Evolutionary conservation across 2,113 vertebrate species (phyloP).

Genomic region (Anseranas semipalmata): DNA sequence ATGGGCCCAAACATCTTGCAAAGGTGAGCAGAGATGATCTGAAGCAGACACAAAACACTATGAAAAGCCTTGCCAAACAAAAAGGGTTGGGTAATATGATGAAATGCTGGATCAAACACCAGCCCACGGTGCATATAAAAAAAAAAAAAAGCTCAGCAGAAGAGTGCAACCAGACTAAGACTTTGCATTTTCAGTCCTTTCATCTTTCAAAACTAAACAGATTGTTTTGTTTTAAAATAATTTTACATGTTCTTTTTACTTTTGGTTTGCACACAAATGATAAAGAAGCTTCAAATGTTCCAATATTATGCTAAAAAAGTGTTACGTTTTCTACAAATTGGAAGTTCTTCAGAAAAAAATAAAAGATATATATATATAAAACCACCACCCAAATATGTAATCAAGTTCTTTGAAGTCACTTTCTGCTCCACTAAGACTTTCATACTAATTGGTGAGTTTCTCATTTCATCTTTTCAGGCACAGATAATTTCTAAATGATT

Average conservation of each 20-base stretch:
- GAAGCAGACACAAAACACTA: not conserved
- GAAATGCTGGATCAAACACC: not conserved
- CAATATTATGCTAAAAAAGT: not conserved
- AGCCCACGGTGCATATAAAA: not conserved
- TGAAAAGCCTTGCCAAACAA: not conserved
- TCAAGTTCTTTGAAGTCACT: slow-evolving; percentile 39
- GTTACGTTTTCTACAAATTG: not conserved
- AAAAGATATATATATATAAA: not conserved
- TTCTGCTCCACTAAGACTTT: slow-evolving; percentile 18
- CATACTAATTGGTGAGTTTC: slow-evolving; percentile 16
- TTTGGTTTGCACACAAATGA: not conserved
- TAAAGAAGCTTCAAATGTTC: not conserved
- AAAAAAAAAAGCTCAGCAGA: not conserved
- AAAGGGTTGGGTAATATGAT: not conserved
- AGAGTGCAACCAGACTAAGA: not conserved
- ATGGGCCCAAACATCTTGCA: not conserved
- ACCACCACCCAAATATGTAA: not conserved
- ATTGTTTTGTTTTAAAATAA: not conserved
- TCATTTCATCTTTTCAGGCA: slow-evolving; percentile 43
- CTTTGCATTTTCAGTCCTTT: not conserved
- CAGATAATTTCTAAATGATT: slow-evolving; percentile 14
- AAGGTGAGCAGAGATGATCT: not conserved
- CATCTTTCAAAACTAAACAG: not conserved
- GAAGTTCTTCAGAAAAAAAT: not conserved
- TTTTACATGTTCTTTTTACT: not conserved